These are phyloP conservation scores for Dryoscopus gambensis DNA, from an alignment of 2,113 vertebrate genomes.

Conservation along the genomic window DNA sequence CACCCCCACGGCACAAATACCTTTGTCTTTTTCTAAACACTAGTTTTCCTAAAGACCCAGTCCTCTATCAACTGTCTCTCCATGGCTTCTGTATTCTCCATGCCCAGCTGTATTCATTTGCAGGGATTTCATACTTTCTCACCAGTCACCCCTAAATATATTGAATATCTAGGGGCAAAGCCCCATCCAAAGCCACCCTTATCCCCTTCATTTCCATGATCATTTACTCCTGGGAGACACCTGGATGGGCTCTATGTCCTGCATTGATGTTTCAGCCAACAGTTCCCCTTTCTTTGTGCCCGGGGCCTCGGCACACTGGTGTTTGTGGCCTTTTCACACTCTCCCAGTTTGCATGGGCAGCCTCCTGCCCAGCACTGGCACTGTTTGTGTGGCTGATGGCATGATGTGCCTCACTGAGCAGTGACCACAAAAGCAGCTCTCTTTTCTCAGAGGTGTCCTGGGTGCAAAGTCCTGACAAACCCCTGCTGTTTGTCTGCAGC, in stretches of 20 bases:
- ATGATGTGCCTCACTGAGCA: rapidly evolving
- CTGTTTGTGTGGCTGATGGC: neutral
- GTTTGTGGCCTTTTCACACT: neutral
- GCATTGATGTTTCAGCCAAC: neutral
- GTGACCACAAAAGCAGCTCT: neutral
- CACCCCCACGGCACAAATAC: neutral
- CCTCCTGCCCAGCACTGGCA: neutral
- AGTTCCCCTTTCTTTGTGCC: neutral
- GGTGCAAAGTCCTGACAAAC: neutral
- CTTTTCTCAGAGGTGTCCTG: neutral
- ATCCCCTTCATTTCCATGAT: neutral
- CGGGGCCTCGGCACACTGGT: neutral
- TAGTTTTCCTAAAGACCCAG: neutral
- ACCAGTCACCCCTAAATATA: neutral
- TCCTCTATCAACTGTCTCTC: neutral
- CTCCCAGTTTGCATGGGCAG: neutral
- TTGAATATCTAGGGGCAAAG: neutral
- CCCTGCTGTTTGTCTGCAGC: too few species aligned
- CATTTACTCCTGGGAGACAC: neutral
- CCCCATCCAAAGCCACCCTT: neutral
- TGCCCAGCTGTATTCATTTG: neutral
- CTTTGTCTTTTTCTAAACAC: neutral
- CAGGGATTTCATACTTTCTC: neutral
- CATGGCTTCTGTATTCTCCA: neutral
- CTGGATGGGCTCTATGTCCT: neutral